A percentile compares a stretch with the other conserved stretches of the same genome.
phyloP scores from a whole-genome alignment of 2,113 vertebrate species.

The Enhydra lutris region DNA sequence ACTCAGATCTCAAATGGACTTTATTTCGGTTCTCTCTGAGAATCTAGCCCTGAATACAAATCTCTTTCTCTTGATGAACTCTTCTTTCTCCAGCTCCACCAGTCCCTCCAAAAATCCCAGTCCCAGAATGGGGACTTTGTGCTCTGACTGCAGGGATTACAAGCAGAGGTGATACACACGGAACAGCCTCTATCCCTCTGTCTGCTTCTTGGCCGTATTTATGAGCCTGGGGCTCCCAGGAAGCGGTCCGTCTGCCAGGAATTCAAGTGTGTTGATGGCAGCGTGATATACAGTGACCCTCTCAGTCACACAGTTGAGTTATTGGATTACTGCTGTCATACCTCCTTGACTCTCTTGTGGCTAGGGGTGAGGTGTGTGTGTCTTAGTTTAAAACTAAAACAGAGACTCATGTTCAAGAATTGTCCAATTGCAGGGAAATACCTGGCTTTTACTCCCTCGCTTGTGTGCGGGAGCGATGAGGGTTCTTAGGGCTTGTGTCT shows the following conservation, averaged over 20 bases:
- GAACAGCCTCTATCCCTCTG: not conserved
- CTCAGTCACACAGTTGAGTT: not conserved
- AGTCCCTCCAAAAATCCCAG: not conserved
- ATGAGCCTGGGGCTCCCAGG: not conserved
- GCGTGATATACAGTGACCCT: not conserved
- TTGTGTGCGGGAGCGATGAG: not conserved
- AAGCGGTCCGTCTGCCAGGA: not conserved
- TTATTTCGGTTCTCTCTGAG: not conserved
- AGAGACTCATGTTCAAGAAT: not conserved
- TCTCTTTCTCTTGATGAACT: not conserved
- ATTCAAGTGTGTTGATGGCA: not conserved
- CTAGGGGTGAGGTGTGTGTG: not conserved
- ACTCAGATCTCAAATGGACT: not conserved
- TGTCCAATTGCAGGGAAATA: not conserved
- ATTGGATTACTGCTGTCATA: not conserved
- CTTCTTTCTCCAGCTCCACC: not conserved
- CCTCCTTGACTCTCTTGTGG: not conserved
- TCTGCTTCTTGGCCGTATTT: conserved; percentile 10
- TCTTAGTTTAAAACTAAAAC: not conserved
- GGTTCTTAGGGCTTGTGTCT: not conserved
- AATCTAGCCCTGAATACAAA: not conserved
- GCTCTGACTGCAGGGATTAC: not conserved
- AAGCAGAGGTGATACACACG: not conserved
- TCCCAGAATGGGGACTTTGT: not conserved
- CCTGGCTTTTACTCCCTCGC: not conserved